Conservation (phyloP, 2,113 vertebrate species). For the Nesogale talazaci region DNA sequence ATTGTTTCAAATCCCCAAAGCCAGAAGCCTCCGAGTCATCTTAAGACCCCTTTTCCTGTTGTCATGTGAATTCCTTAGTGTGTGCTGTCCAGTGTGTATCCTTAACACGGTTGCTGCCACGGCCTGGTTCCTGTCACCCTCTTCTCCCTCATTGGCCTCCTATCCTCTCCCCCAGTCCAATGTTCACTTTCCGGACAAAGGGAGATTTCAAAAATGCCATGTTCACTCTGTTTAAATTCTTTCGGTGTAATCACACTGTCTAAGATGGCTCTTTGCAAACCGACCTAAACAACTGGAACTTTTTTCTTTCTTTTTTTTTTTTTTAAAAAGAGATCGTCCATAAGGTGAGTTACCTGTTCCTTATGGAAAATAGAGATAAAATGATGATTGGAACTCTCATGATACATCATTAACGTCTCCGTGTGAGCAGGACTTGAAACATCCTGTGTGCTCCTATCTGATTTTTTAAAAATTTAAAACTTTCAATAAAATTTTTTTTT, state of each 20-base stretch:
- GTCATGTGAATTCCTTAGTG: accelerated
- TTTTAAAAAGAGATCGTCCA: too few relatives aligned
- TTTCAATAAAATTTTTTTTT: too few relatives aligned
- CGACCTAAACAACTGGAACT: background rate
- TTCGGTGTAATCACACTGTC: background rate
- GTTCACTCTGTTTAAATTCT: background rate
- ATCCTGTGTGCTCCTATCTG: too few relatives aligned
- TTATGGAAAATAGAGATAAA: too few relatives aligned
- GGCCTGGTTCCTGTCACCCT: too few relatives aligned
- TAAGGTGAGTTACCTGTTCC: too few relatives aligned
- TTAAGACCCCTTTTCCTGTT: too few relatives aligned
- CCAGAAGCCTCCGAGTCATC: background rate
- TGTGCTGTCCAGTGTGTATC: background rate
- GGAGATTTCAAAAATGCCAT: background rate
- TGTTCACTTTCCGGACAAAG: background rate
- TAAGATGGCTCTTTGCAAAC: background rate
- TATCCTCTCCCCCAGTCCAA: background rate
- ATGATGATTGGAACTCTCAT: too few relatives aligned
- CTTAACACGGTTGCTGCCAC: accelerated
- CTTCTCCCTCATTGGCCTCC: background rate
- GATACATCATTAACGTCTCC: too few relatives aligned
- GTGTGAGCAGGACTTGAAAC: too few relatives aligned
- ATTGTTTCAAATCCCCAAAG: accelerated
- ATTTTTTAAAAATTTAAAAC: too few relatives aligned
- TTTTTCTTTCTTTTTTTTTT: background rate